Evolutionary conservation across 2,797 vertebrate genomes (phyloP).

Genomic region (Cygnus olor): DNA sequence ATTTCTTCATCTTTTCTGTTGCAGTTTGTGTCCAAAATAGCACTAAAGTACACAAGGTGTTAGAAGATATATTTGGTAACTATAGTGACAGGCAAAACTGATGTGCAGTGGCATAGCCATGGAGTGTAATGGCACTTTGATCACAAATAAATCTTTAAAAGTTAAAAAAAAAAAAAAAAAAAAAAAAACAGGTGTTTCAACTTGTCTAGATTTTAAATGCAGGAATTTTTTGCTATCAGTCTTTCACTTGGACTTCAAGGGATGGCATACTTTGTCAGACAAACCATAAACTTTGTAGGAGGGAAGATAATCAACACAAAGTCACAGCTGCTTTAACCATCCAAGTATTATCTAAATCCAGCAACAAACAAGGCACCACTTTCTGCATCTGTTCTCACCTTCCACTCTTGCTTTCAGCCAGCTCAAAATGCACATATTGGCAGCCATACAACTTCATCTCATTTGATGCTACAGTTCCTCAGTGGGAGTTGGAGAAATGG

Average conservation of each 20-base stretch:
- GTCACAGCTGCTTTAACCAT: neutral
- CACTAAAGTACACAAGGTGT: neutral
- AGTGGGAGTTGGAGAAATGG: neutral
- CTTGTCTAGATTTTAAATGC: neutral
- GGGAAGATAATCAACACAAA: neutral
- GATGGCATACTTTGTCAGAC: neutral
- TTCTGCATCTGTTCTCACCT: constrained; percentile 21
- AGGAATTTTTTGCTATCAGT: neutral
- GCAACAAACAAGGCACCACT: neutral
- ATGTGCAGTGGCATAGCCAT: neutral
- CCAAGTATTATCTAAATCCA: neutral
- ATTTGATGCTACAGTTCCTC: constrained; percentile 7
- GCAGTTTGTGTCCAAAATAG: neutral
- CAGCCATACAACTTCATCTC: neutral
- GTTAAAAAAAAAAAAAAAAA: neutral
- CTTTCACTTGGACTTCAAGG: neutral
- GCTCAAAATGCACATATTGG: constrained; percentile 33
- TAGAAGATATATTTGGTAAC: neutral
- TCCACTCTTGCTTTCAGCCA: constrained; percentile 1
- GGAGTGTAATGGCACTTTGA: neutral
- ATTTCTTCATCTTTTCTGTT: neutral
- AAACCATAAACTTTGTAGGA: neutral
- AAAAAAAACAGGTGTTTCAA: neutral
- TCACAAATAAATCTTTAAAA: neutral
- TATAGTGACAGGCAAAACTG: neutral